Evolutionary conservation across 30 jellyfish, hydroid and myxozoan genomes (phyloP), one percentile per base, ranked within the genome.

Genomic region (Catostylus mosaicus): DNA sequence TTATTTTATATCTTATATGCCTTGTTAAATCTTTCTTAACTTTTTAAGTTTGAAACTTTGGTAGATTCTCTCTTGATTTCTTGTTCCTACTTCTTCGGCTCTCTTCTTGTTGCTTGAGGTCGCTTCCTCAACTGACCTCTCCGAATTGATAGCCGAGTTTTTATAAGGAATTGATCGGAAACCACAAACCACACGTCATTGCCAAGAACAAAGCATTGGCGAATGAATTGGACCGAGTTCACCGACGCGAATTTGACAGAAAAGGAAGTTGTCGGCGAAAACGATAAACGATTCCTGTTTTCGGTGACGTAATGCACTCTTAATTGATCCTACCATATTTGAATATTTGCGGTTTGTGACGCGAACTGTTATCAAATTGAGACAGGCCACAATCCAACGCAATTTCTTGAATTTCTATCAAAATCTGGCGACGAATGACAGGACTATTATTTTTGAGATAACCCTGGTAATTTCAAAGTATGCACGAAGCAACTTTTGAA

Each of bases 201-300:
- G 27, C 14, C 14, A 50, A 50, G 14, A 50, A 9, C 5, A 8
- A 3, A 50, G 27, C 27, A 50, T 50, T 50, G 63, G 27, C 63
- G 63, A 50, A 5, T 50, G 63, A 50, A 50, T n/a, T 50, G 63
- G 16, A 50, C 63, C 63, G 63, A 50, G 5, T 10, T 50, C 14
- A 50, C 63, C 14, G 20, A 50, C 6, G 63, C 63, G 2, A 5
- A 50, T 50, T 4, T 3, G 27, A 50, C 63, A 50, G 2, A 18
- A 50, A 50, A 50, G 63, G 63, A 50, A 50, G 20, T 50, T 10
- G 63, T 50, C 63, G 63, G 63, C 24, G 63, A 3, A 27, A 5
- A 18, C 63, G 63, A 50, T 27, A 50, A 50, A 50, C 63, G 63
- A 50, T 50, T 50, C 63, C 63, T 50, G 63, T 50, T 50, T 50